Evolutionary conservation across 2,797 vertebrate genomes (phyloP).

Genomic region (Novumbra hubbsi): DNA sequence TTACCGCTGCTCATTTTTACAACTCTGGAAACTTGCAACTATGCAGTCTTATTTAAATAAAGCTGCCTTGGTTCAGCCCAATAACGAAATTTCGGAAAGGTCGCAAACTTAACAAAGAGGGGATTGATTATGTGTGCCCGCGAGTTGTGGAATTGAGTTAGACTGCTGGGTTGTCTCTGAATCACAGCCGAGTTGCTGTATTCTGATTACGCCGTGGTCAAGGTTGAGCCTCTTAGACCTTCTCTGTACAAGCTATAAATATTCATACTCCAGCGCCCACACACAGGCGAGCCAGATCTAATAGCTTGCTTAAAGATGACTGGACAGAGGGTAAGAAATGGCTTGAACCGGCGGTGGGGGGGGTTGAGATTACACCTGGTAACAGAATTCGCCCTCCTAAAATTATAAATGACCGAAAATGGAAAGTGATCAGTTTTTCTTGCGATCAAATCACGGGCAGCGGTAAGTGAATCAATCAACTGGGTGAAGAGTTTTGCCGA

Average conservation of each 20-base stretch:
- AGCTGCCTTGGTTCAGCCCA: constrained; percentile 65
- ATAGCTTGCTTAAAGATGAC: constrained; percentile 61
- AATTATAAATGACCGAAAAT: neutral
- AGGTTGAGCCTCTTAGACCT: constrained; percentile 76
- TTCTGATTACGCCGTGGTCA: constrained; percentile 69
- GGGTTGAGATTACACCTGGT: constrained; percentile 14
- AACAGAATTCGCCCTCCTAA: neutral
- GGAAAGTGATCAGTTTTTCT: constrained; percentile 34
- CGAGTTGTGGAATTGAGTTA: constrained; percentile 62
- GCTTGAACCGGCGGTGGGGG: constrained; percentile 25
- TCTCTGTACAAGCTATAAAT: constrained; percentile 68
- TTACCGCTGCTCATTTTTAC: constrained; percentile 23
- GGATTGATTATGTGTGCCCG: constrained; percentile 76
- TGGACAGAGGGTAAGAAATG: constrained; percentile 3
- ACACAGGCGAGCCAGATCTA: constrained; percentile 44
- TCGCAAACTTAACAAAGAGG: constrained; percentile 67
- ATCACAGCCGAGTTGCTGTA: constrained; percentile 53
- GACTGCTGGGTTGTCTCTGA: constrained; percentile 63
- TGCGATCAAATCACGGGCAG: constrained; percentile 37
- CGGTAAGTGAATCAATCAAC: constrained; percentile 21
- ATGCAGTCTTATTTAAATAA: constrained; percentile 60
- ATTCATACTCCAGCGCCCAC: constrained; percentile 73
- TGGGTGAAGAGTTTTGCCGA: constrained; percentile 38
- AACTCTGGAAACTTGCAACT: constrained; percentile 20
- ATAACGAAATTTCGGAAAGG: constrained; percentile 56